Base-by-base conservation (phyloP, 2,797 vertebrate species). In the Chelon auratus region DNA sequence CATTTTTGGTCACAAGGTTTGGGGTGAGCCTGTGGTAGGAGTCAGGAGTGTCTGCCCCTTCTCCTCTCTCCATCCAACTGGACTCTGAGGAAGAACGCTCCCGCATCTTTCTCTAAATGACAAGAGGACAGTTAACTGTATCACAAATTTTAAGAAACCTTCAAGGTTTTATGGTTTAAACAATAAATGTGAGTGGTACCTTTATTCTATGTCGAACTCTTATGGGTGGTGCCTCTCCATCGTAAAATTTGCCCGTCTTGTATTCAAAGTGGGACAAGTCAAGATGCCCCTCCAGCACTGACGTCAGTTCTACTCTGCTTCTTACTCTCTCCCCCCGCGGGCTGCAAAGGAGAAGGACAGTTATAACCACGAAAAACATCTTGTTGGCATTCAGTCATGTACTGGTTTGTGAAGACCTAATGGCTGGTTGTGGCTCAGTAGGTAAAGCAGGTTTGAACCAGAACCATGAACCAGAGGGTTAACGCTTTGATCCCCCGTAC, bases 191-290 rank as follows among this genome's bases (percentile, higher is more conserved):
- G n/a, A 24, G 12, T 0, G 53, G 50, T 87, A 94, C 93, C 93
- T 86, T 93, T 0, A 2, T 56, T 90, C 87, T 85, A 51, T 22
- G 53, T 76, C 91, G 78, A 54, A 77, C 7, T 77, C 68, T 87
- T 14, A 43, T 3, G 3, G 69, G 74, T 2, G 48, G 72, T 5
- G 17, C 5, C 6, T 74, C 58, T 0, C 85, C 86, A 0, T 88
- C 75, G 1, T 67, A 40, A 61, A 95, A 93, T 43, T 42, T 91
- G 70, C 85, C 97, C n/a, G 86, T 75, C 89, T 94, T 97, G 90
- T 93, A 98, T 51, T 98, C 95, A 51, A 97, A 98, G 52, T 87
- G 73, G 20, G 92, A 81, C 48, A 98, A 77, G 77, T 97, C 95
- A 1, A 94, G 70, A 0, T 85, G 42, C 10, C 91, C 90, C 12